Evolutionary conservation across 2,113 vertebrate species (phyloP), one percentile per base, ranked within the genome.

Genomic region (Syrmaticus mikado): DNA sequence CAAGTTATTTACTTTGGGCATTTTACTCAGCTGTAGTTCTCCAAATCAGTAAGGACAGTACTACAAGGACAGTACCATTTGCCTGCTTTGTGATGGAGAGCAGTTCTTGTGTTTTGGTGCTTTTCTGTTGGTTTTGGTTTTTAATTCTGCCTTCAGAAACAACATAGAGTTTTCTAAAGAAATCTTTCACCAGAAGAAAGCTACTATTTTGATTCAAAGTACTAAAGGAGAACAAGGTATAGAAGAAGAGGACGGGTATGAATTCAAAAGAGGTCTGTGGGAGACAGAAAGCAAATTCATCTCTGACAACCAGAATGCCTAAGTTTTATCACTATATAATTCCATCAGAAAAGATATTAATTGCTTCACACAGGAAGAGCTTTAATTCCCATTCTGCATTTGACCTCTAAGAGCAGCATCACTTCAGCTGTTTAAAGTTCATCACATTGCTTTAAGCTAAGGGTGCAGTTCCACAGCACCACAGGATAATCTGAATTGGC

Each of bases 401-500:
- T 80, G 75, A 77, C 30, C 53, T 77, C 1, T 0, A 28, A 36
- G 24, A 77, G 68, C 79, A 89, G 38, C 58, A 61, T 4, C 2
- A 1, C 53, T 78, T 34, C 70, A 82, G 70, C 34, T 84, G 28
- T 32, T 40, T 13, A 36, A 57, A 86, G 58, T 60, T 75, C 66
- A 46, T 72, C 36, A 7, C 1, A 0, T 4, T 74, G 82, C 73
- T 75, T n/a, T 66, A 61, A 58, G n/a, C 43, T 48, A 53, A 3
- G 7, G 16, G 25, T 65, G 40, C 52, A 52, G 93, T 34, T 52
- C 28, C 66, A 25, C 17, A 1, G 71, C 53, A 61, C 20, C 0
- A 0, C 3, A 3, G 70, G 34, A 50, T 38, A 65, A 78, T 18
- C 22, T 4, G 0, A 1, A 21, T 48, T 8, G 20, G 27, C 22